These are phyloP conservation scores for Hedychridium roseum DNA, from an alignment of 2,888 invertebrate genomes.

Conservation along the genomic window DNA sequence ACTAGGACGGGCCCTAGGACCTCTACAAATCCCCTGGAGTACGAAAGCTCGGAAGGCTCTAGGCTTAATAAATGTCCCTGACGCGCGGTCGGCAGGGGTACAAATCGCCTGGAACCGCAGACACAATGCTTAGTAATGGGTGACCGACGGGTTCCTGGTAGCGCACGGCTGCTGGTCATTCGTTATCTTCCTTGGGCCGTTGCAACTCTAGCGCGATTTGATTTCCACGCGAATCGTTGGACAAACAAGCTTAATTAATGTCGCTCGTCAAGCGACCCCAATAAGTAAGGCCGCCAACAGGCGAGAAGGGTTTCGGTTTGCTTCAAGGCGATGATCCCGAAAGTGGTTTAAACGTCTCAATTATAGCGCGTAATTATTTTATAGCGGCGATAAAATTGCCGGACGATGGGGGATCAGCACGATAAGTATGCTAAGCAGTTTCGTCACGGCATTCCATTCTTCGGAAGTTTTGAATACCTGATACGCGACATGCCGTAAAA, in stretches of 20 bases:
- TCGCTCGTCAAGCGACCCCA: slow-evolving; percentile 19
- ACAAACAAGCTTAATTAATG: slow-evolving; percentile 61
- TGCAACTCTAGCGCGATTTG: slow-evolving; percentile 45
- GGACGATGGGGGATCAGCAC: too few relatives aligned
- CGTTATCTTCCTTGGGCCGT: slow-evolving; percentile 48
- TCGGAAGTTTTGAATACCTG: neutral
- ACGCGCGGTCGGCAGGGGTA: slow-evolving; percentile 52
- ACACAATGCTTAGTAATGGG: slow-evolving; percentile 60
- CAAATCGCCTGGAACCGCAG: slow-evolving; percentile 58
- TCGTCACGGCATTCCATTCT: neutral
- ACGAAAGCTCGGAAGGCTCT: neutral
- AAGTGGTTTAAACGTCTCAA: too few relatives aligned
- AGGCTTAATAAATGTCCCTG: slow-evolving; percentile 55
- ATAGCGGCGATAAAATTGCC: too few relatives aligned
- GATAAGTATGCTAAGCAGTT: too few relatives aligned
- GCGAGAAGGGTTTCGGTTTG: too few relatives aligned
- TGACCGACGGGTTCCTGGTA: slow-evolving; percentile 46
- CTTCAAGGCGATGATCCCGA: too few relatives aligned
- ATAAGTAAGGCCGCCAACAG: too few relatives aligned
- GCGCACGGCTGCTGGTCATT: slow-evolving; percentile 42
- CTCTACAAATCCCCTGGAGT: slow-evolving; percentile 8
- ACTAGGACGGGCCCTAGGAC: slow-evolving; percentile 3
- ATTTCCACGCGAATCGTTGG: slow-evolving; percentile 48
- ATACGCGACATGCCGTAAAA: slow-evolving; percentile 18
- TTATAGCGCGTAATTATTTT: too few relatives aligned